Conservation (phyloP, 2,888 invertebrate genomes). For the Caenorhabditis imperialis region DNA sequence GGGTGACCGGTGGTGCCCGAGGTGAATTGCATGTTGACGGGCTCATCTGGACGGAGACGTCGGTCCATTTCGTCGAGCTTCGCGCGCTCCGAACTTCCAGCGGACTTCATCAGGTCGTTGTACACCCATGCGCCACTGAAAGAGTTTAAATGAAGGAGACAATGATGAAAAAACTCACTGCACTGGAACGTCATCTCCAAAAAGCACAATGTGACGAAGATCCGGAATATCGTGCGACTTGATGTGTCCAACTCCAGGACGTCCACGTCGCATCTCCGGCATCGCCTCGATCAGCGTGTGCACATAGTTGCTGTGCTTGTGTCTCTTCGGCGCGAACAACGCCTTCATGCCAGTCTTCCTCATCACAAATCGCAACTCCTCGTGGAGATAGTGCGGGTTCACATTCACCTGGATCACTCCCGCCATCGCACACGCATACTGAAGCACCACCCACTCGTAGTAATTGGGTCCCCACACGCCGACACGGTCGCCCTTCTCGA, state of each 20-base stretch:
- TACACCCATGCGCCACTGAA: slow-evolving; percentile 80
- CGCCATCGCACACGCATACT: slow-evolving; percentile 84
- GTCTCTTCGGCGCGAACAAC: slow-evolving; percentile 83
- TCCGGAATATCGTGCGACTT: slow-evolving; percentile 63
- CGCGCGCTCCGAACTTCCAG: slow-evolving; percentile 74
- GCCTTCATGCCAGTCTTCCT: slow-evolving; percentile 83
- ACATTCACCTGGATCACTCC: slow-evolving; percentile 86
- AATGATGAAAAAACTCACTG: slow-evolving; percentile 24
- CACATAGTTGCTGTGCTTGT: slow-evolving; percentile 83
- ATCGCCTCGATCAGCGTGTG: slow-evolving; percentile 66
- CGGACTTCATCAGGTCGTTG: slow-evolving; percentile 79
- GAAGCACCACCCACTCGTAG: slow-evolving; percentile 85
- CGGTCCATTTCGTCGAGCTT: slow-evolving; percentile 80
- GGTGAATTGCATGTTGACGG: slow-evolving; percentile 83
- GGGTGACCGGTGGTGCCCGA: slow-evolving; percentile 86
- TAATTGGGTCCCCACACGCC: slow-evolving; percentile 88
- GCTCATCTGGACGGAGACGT: slow-evolving; percentile 83
- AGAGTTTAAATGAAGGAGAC: background rate
- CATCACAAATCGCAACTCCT: slow-evolving; percentile 85
- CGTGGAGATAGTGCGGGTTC: slow-evolving; percentile 84
- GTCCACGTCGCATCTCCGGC: slow-evolving; percentile 64
- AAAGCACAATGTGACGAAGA: slow-evolving; percentile 82
- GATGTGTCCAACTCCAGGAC: slow-evolving; percentile 62
- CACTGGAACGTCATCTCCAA: slow-evolving; percentile 65
- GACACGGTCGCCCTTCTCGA: slow-evolving; percentile 85